These are phyloP conservation scores for Thalassarche chlororhynchos DNA, from an alignment of 2,113 vertebrate genomes.

Conservation along the genomic window DNA sequence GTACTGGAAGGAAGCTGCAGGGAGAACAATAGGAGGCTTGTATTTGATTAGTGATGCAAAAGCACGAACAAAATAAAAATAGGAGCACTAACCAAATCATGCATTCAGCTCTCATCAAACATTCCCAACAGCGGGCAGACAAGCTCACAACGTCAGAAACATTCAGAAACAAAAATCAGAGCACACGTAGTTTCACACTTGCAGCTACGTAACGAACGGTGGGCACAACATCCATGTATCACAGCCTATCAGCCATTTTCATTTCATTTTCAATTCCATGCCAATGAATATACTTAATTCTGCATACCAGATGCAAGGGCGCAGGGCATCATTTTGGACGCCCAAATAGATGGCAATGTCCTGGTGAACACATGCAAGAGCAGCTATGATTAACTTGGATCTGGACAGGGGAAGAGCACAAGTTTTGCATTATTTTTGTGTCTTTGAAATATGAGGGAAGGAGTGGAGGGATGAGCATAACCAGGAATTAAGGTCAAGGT, in stretches of 20 bases:
- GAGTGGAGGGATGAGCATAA: neutral
- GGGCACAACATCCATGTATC: neutral
- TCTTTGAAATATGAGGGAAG: neutral
- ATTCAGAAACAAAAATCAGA: neutral
- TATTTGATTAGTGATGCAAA: slow-evolving; percentile 30
- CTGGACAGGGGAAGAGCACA: neutral
- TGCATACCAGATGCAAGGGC: neutral
- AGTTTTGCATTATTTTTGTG: neutral
- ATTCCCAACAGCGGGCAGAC: neutral
- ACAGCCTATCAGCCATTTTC: neutral
- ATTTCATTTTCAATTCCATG: neutral
- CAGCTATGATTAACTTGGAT: rapidly evolving
- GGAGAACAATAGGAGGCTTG: slow-evolving; percentile 44
- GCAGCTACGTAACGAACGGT: rapidly evolving
- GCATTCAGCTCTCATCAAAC: neutral
- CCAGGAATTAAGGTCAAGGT: neutral
- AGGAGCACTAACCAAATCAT: neutral
- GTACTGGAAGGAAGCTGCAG: neutral
- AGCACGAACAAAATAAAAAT: neutral
- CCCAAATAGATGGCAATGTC: neutral
- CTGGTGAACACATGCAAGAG: rapidly evolving
- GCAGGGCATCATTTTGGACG: rapidly evolving
- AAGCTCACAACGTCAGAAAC: neutral
- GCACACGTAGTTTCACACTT: neutral
- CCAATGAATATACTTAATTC: neutral